Evolutionary conservation across 2,888 invertebrate genomes (phyloP), one percentile per base, ranked within the genome.

Genomic region (Polyommatus icarus): DNA sequence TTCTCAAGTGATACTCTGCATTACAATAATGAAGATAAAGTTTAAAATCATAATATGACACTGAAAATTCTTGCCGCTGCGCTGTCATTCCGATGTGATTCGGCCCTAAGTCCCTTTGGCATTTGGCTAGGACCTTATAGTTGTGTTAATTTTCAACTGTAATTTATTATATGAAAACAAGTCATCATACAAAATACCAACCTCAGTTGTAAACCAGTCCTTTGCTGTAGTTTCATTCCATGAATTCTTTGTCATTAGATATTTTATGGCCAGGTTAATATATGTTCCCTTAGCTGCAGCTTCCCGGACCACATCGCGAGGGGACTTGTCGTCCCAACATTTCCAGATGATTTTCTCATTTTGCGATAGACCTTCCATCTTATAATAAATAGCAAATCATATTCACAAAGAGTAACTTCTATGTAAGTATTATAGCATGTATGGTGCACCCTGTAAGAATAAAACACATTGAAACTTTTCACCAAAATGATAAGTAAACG

Each of bases 221-320:
- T 90, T 88, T 1, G 96, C 94, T 71, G 94, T 94, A 29, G 90
- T 85, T 78, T 94, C 87, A 80, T 88, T 91, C 90, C 95, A 95
- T 79, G 91, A 89, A 85, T 95, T 95, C 83, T 95, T 94, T 71
- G 87, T 87, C 82, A 95, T 93, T 29, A 96, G 87, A 87, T 95
- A 96, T 82, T 92, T 94, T 77, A 95, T 87, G 67, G 96, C 96
- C 78, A 96, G 87, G 57, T 91, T 89, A 73, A 96, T 94, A 83
- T 96, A 95, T 46, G 95, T 95, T 24, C 96, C 96, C 86, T 96
- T 96, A 1, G 95, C 95, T 50, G 96, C 96, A 18, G 96, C 95
- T 87, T 96, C 96, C 82, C 96, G 91, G 0, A 95, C 95, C 71
- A 96, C 95, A 88, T 96, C 96, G 84, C 95, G 90, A 54, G 95